Evolutionary conservation across 2,888 invertebrate species (phyloP).

Genomic region (Ecliptopera silaceata): DNA sequence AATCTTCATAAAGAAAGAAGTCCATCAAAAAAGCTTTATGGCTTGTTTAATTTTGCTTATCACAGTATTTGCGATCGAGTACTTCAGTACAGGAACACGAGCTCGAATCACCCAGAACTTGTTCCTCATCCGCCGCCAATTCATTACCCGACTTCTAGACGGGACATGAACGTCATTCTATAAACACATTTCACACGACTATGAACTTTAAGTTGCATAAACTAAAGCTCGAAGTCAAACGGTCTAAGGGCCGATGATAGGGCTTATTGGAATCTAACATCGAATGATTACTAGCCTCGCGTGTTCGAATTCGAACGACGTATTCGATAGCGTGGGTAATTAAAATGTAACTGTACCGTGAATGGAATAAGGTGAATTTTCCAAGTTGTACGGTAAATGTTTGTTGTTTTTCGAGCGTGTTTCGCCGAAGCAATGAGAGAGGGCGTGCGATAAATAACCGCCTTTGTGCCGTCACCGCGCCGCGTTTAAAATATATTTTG

Average conservation of each 20-base stretch:
- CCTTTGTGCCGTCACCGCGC: slow-evolving; percentile 81
- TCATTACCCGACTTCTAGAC: slow-evolving; percentile 77
- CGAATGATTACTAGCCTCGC: slow-evolving; percentile 79
- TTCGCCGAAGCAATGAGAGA: slow-evolving; percentile 79
- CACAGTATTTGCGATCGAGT: slow-evolving; percentile 44
- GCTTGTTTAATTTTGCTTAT: slow-evolving; percentile 33
- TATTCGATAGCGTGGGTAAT: slow-evolving; percentile 52
- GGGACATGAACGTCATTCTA: slow-evolving; percentile 65
- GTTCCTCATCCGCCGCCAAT: slow-evolving; percentile 72
- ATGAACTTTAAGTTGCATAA: slow-evolving; percentile 23
- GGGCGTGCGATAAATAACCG: slow-evolving; percentile 83
- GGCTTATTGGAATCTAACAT: slow-evolving; percentile 72
- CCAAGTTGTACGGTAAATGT: slow-evolving; percentile 42
- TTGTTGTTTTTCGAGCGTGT: slow-evolving; percentile 67
- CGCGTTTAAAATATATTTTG: slow-evolving; percentile 80
- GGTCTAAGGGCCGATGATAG: slow-evolving; percentile 51
- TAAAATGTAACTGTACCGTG: slow-evolving; percentile 56
- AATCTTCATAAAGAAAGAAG: slow-evolving; percentile 10
- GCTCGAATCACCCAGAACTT: slow-evolving; percentile 69
- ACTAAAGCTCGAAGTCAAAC: slow-evolving; percentile 48
- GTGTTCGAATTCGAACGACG: slow-evolving; percentile 65
- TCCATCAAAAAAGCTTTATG: slow-evolving; percentile 27
- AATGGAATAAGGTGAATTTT: slow-evolving; percentile 58
- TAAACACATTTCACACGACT: slow-evolving; percentile 26
- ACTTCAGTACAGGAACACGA: slow-evolving; percentile 50